Evolutionary conservation across 1,140 invertebrate genomes (phyloP).

Genomic region (Polypedilum pembai): DNA sequence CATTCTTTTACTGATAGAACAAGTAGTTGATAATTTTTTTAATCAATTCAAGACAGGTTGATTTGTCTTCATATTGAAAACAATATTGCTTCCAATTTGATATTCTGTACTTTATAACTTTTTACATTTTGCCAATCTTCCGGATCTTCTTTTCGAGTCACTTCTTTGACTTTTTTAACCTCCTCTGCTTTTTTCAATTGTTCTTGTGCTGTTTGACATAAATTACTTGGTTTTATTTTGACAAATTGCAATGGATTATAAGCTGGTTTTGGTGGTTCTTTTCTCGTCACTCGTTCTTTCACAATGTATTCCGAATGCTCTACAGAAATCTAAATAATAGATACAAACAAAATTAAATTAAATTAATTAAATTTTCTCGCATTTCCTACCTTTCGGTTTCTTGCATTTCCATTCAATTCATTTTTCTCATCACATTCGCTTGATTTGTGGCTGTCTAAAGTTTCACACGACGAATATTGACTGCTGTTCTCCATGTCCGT

Average conservation of each 20-base stretch:
- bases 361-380: background rate
- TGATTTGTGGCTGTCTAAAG: constrained; percentile 5
- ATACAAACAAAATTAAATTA: constrained; percentile 30
- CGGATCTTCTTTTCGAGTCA: constrained; percentile 63
- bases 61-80: too few relatives aligned
- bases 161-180: constrained; percentile 69
- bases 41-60: too few relatives aligned
- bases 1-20: too few relatives aligned
- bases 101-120: too few relatives aligned
- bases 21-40: too few relatives aligned
- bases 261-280: constrained; percentile 65
- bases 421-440: background rate
- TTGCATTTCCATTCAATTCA: constrained; percentile 23
- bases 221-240: constrained; percentile 73
- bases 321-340: constrained; percentile 39
- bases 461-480: constrained; percentile 27
- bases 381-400: background rate
- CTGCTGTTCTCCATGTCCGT: constrained; percentile 10
- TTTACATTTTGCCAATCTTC: constrained; percentile 91
- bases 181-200: constrained; percentile 78
- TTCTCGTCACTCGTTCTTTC: constrained; percentile 45
- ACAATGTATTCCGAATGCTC: constrained; percentile 42
- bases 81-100: too few relatives aligned
- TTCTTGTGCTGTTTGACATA: constrained; percentile 75
- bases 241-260: constrained; percentile 84